Evolutionary conservation across 2,113 vertebrate species (phyloP), one percentile per base, ranked within the genome.

Genomic region (Lophura nycthemera): DNA sequence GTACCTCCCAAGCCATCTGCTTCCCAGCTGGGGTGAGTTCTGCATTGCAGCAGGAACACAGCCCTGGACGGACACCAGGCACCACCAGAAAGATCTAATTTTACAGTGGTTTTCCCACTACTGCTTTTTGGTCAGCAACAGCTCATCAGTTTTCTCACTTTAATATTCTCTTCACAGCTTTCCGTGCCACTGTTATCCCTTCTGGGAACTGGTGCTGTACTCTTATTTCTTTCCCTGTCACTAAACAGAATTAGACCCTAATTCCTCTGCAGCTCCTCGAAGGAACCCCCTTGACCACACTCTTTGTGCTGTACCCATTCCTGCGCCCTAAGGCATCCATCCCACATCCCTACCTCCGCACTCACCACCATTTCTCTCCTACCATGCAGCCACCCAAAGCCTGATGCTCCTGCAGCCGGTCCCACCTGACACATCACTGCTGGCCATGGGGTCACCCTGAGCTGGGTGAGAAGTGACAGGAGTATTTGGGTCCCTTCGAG

Each of bases 361-460:
- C 16, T 30, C 36, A 19, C 20, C 12, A 22, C 25, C 34, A 45
- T 18, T 42, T 6, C 29, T 21, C 36, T 52, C 85, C 9, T 7
- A 7, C 5, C 67, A 40, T 0, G 2, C 20, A 63, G 22, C 24
- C 15, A 24, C 34, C 34, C 6, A 5, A 16, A 63, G 13, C 25
- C 16, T 8, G 9, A 22, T 57, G 64, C 73, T 59, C 40, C 1
- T 1, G 59, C 54, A 34, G 40, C 36, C 0, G 0, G 6, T 65
- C 15, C 27, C 17, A 60, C 17, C 10, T 1, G 0, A 12, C 0
- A 1, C 4, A 6, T 6, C 1, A 14, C 27, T 2, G 1, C 40
- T 38, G 52, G 8, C 18, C 50, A 5, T 1, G 2, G 32, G 38
- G 19, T 13, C 47, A 36, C 48, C 38, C 60, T 2, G 0, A 3